Evolutionary conservation across 1,140 invertebrate species (phyloP).

Genomic region (Ceratosolen fusciceps): DNA sequence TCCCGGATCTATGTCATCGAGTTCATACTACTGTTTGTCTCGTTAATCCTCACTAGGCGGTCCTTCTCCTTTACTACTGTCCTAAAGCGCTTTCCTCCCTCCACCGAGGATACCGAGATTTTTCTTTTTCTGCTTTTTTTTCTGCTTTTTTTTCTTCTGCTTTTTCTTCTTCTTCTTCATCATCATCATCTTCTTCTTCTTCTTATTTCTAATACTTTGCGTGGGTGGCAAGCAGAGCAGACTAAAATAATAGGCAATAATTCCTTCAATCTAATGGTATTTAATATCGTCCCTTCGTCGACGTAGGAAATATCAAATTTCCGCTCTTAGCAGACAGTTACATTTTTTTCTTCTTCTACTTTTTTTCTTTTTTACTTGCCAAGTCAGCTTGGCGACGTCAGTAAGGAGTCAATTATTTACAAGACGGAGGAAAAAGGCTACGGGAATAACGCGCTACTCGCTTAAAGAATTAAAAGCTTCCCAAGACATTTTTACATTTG

Average conservation of each 20-base stretch:
- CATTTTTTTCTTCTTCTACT: not conserved
- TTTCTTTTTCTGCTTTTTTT: too few species aligned
- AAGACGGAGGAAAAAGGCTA: too few species aligned
- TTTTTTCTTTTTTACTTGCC: not conserved
- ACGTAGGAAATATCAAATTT: not conserved
- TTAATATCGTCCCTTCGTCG: not conserved
- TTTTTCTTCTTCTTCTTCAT: too few species aligned
- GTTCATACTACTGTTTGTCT: not conserved
- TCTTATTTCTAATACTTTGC: not conserved
- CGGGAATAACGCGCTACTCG: too few species aligned
- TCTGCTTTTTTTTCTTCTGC: too few species aligned
- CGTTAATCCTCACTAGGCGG: not conserved
- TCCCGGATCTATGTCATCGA: not conserved
- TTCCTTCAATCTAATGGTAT: not conserved
- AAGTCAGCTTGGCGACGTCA: not conserved
- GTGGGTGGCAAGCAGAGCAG: not conserved
- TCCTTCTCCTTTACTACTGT: not conserved
- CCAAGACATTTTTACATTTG: too few species aligned
- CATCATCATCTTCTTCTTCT: too few species aligned
- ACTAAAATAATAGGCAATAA: constrained; percentile 3
- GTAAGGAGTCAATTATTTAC: too few species aligned
- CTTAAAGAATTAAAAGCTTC: too few species aligned
- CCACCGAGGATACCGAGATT: not conserved
- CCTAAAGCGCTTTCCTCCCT: not conserved
- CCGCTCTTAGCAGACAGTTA: not conserved